Percentiles rank a stretch among this genome's conserved stretches.
These are phyloP conservation scores for Scelioninae gen. 1 DNA, from an alignment of 2,888 invertebrate species.

Conservation along the genomic window DNA sequence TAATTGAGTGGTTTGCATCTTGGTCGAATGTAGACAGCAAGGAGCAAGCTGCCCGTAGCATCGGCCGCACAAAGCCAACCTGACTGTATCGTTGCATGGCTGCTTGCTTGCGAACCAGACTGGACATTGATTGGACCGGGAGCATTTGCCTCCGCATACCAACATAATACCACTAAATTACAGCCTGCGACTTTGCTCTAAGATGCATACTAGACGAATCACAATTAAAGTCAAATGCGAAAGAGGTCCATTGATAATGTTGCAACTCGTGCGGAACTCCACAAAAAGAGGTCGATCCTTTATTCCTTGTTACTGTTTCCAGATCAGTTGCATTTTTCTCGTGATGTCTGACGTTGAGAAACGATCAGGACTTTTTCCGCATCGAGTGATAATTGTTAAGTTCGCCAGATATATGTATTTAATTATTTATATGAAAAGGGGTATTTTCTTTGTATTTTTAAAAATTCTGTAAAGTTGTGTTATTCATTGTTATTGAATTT, in stretches of 20 bases:
- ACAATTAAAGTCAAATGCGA: conserved; percentile 77
- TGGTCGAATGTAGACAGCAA: conserved; percentile 67
- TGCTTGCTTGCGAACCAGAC: conserved; percentile 63
- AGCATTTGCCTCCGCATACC: conserved; percentile 80
- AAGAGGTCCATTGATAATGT: conserved; percentile 56
- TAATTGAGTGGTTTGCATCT: conserved; percentile 84
- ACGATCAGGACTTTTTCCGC: conserved; percentile 14
- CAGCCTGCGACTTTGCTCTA: conserved; percentile 74
- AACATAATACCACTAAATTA: conserved; percentile 80
- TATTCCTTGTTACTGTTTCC: conserved; percentile 40
- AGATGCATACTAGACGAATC: conserved; percentile 73
- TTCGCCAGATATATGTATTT: no score
- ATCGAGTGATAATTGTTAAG: conserved; percentile 2
- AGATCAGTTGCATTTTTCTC: conserved; percentile 35
- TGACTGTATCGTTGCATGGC: conserved; percentile 15
- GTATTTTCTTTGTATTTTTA: no score
- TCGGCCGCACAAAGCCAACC: conserved; percentile 71
- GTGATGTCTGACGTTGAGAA: conserved; percentile 17
- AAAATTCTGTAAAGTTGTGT: no score
- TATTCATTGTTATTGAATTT: no score
- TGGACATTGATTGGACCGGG: conserved; percentile 81
- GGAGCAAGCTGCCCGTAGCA: conserved; percentile 69
- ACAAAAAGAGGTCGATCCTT: conserved; percentile 46
- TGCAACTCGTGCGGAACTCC: conserved; percentile 50
- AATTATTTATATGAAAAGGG: no score